phyloP scores from a whole-genome alignment of 2,888 invertebrate genomes.

The Cantharis rufa region DNA sequence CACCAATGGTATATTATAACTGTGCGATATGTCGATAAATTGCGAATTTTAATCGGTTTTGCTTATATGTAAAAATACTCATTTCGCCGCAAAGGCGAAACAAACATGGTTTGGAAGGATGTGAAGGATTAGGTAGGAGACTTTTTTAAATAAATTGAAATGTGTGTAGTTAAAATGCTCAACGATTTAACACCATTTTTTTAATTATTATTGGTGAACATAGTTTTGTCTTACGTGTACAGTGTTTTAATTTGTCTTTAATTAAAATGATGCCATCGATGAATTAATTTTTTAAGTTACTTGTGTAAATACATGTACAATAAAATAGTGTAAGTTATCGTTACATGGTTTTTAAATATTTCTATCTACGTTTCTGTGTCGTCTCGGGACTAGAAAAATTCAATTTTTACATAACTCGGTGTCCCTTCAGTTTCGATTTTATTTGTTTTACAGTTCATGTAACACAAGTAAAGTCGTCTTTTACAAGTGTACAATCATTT shows the following conservation, averaged over 20 bases:
- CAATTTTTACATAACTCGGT: background rate
- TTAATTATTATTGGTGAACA: conserved; percentile 16
- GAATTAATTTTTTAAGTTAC: conserved; percentile 16
- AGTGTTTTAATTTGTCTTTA: conserved; percentile 19
- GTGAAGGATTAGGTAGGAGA: background rate
- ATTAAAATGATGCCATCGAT: conserved; percentile 26
- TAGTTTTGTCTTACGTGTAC: conserved; percentile 15
- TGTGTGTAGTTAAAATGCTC: conserved; percentile 21
- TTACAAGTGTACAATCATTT: conserved; percentile 1
- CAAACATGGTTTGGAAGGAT: conserved; percentile 20
- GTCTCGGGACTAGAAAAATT: background rate
- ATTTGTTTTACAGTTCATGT: background rate
- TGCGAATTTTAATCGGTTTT: conserved; percentile 19
- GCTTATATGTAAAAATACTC: background rate
- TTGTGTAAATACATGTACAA: conserved; percentile 20
- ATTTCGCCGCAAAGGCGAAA: background rate
- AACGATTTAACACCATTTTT: conserved; percentile 27
- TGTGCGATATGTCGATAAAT: conserved; percentile 28
- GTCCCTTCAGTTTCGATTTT: background rate
- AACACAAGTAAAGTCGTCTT: background rate
- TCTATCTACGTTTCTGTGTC: conserved; percentile 4
- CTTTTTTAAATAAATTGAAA: conserved; percentile 18
- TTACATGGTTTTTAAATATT: conserved; percentile 6
- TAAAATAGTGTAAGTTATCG: conserved; percentile 15
- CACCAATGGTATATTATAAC: conserved; percentile 90